phyloP scores from a whole-genome alignment of 2,113 vertebrate species.

The Campylorhamphus procurvoides region DNA sequence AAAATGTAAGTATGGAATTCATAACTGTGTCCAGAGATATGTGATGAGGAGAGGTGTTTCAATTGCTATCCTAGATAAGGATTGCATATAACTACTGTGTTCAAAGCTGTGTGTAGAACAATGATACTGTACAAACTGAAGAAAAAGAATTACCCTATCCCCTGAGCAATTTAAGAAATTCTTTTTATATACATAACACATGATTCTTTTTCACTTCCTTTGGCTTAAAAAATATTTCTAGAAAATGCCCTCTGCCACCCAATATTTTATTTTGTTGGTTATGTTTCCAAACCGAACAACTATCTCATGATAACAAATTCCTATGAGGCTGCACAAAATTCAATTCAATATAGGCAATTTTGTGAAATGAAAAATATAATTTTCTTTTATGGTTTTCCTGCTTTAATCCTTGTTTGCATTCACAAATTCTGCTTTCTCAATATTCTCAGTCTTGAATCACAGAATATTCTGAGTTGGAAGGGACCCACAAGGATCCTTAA shows the following conservation, averaged over 20 bases:
- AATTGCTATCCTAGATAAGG: neutral
- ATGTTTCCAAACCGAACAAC: neutral
- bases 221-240: neutral
- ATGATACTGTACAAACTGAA: neutral
- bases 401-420: neutral
- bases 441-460: neutral
- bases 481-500: neutral
- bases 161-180: neutral
- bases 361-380: neutral
- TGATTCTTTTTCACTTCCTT: neutral
- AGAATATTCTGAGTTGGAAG: neutral
- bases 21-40: conserved; percentile 16
- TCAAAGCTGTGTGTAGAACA: neutral
- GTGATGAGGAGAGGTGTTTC: neutral
- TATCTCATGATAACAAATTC: neutral
- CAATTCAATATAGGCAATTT: neutral
- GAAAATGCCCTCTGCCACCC: neutral
- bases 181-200: neutral
- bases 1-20: conserved; percentile 1
- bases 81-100: neutral
- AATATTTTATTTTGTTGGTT: neutral
- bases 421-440: neutral
- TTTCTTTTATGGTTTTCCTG: neutral
- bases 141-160: neutral
- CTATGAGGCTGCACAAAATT: neutral